Base-by-base conservation (phyloP, 2,888 invertebrate species). In the Atethmia centrago region DNA sequence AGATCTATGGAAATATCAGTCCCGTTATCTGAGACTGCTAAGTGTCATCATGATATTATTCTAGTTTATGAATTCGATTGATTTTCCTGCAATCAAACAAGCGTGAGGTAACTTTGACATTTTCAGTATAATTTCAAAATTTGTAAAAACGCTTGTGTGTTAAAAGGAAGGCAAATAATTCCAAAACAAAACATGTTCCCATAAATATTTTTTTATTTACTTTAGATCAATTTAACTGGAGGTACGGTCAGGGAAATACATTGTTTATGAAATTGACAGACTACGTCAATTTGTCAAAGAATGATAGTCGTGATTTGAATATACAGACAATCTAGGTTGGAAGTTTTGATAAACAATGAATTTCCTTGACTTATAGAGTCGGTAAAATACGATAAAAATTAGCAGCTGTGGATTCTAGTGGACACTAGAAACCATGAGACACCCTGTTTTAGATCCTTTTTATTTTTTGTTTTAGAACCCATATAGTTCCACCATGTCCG, bases 131-230 rank as follows among this genome's bases (percentile, higher is more conserved):
- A 31, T 12, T 31, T 31, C 21, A 36, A 25, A 19, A 59, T n/a
- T 10, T 55, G 19, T 8, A 45, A 21, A n/a, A 45, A 25, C 3
- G 5, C 25, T 72, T 12, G 5, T 31, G 19, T 56, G 12, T 25
- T n/a, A 47, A 47, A 19, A 40, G 3, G 21, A 14, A 10, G n/a
- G 9, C 0, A 16, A 45, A 64, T 16, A 16, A 40, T 16, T 31
- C 10, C n/a, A 19, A 69, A 81, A 36, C 25, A 56, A 58, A 75
- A 40, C 14, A 28, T 21, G 36, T 21, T 55, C 61, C 45, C 65
- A 63, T 59, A 78, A 64, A 59, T 74, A 25, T 7, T 28, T n/a
- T 19, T 79, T 75, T 79, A 74, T 78, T 80, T 14, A 68, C 9
- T 69, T 56, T 7, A 68, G 9, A 51, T 62, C 14, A 14, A 55